These are phyloP conservation scores for Coreoperca whiteheadi DNA, from an alignment of 2,113 vertebrate species.

Conservation along the genomic window DNA sequence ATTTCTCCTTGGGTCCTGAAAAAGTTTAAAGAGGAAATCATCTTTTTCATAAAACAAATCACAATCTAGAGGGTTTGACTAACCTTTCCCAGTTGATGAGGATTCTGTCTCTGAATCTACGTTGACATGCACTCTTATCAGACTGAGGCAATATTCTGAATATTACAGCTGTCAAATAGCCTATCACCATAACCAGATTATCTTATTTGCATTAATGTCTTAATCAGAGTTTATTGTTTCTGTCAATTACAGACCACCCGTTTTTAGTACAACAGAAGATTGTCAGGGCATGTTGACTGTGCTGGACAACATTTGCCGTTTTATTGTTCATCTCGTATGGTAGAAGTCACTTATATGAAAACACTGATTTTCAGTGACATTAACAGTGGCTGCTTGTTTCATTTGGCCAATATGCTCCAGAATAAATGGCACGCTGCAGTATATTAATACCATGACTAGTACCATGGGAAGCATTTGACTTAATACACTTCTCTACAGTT, in stretches of 20 bases:
- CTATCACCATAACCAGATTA: not conserved
- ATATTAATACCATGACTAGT: not conserved
- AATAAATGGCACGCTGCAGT: not conserved
- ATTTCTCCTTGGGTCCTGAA: not conserved
- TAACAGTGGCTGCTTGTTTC: not conserved
- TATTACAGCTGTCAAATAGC: not conserved
- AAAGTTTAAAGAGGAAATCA: not conserved
- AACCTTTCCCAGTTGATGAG: not conserved
- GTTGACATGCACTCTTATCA: slow-evolving; percentile 2
- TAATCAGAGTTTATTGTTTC: slow-evolving; percentile 8
- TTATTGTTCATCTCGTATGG: not conserved
- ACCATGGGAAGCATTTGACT: not conserved
- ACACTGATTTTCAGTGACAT: not conserved
- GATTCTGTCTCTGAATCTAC: not conserved
- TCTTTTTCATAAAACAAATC: not conserved
- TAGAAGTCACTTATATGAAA: not conserved
- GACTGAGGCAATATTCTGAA: slow-evolving; percentile 7
- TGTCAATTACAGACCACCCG: not conserved
- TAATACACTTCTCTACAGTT: not conserved
- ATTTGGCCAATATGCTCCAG: not conserved
- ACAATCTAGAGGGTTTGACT: not conserved
- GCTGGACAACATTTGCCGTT: not conserved
- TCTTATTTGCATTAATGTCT: not conserved
- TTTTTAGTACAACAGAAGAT: not conserved
- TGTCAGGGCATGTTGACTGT: not conserved